Evolutionary conservation across 2,113 vertebrate genomes (phyloP).

Genomic region (Furnarius figulus): DNA sequence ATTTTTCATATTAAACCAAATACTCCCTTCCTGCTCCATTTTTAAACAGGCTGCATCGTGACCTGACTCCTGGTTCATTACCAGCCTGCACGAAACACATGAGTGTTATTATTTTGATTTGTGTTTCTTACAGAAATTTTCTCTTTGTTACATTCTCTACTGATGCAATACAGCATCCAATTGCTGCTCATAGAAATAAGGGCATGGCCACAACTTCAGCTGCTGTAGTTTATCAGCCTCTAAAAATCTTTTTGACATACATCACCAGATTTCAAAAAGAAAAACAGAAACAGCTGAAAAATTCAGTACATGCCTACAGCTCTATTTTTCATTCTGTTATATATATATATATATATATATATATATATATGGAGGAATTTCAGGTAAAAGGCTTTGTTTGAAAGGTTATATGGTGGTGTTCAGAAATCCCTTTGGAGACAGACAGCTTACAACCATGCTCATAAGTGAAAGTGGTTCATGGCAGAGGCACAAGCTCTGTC

Average conservation of each 20-base stretch:
- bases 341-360: no score
- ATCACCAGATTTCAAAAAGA: neutral
- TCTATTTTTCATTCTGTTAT: neutral
- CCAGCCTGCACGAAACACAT: neutral
- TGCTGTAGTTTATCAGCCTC: neutral
- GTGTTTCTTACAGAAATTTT: neutral
- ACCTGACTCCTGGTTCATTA: neutral
- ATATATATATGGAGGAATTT: neutral
- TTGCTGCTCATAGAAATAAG: neutral
- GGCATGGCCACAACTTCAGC: neutral
- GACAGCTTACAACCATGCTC: neutral
- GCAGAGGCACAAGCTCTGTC: neutral
- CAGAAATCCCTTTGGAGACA: neutral
- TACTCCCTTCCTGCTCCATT: neutral
- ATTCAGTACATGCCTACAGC: neutral
- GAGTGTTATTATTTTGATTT: neutral
- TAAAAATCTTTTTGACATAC: neutral
- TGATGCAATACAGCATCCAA: neutral
- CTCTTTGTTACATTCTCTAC: neutral
- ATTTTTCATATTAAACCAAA: neutral
- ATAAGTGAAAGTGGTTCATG: neutral
- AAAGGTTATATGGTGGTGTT: neutral
- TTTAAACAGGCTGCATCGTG: neutral
- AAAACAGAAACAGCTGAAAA: neutral
- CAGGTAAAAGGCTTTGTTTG: neutral